Evolutionary conservation across 1,140 invertebrate genomes (phyloP), one percentile per base, ranked within the genome.

Genomic region (Aphaenogaster rudis): DNA sequence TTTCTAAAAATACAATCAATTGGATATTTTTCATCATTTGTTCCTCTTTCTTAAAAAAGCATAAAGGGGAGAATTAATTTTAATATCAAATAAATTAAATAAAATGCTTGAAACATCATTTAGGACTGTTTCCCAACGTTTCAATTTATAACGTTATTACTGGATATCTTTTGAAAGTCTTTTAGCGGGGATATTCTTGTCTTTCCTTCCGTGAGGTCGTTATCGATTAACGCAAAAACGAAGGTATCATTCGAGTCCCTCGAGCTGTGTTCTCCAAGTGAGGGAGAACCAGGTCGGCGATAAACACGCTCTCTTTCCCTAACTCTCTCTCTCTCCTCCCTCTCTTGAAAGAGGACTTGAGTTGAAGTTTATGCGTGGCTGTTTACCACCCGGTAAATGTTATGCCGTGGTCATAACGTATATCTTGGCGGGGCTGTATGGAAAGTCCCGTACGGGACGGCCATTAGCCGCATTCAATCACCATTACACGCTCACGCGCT

Each of bases 391-490:
- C 89, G 79, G 88, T 90, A 90, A 90, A 90, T 84, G 88, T 90
- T 90, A 88, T 90, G 74, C 86, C 45, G 59, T n/a, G 77, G 86
- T 88, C 86, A 90, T 90, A 90, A 90, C 86, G 89, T 90, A 88
- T 80, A 90, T 90, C 89, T 90, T 36, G 88, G 64, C 82, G 79
- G 88, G 72, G 69, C 72, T 64, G 59, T 78, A 78, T 45, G 54
- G 45, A 63, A 78, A 89, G 87, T 81, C 84, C 87, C 88, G 76
- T 91, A 91, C 80, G 57, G 77, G 86, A 91, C 76, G 86, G 82
- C 90, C 90, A 91, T 91, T 91, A 91, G 90, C 90, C 79, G 90
- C 88, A 91, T 91, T 91, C 90, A 91, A 91, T 91, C 90, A 91
- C 90, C 90, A 91, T 91, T 91, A 91, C 76, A 91, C 90, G 90